These are phyloP conservation scores for Gymnodraco acuticeps DNA, from an alignment of 2,797 vertebrate genomes.

Conservation along the genomic window DNA sequence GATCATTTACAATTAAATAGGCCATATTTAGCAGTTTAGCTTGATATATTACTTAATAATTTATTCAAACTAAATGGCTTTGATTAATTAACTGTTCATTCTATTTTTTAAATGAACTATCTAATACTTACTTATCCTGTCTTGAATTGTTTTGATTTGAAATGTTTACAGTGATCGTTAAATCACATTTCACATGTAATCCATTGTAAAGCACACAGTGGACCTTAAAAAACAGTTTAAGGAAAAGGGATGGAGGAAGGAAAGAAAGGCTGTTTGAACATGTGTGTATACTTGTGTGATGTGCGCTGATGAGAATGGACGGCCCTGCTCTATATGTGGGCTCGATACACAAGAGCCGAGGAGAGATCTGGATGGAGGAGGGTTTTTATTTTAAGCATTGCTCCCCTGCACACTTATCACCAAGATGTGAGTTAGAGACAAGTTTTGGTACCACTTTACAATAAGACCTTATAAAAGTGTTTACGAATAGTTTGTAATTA, in stretches of 20 bases:
- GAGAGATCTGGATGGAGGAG: constrained; percentile 36
- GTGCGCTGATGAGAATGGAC: constrained; percentile 19
- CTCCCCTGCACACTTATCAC: constrained; percentile 55
- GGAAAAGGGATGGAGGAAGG: constrained; percentile 10
- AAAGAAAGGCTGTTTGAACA: background rate
- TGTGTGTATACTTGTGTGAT: constrained; percentile 1
- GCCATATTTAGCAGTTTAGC: too few species aligned
- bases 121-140: too few species aligned
- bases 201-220: background rate
- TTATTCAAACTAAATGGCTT: background rate
- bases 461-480: too few species aligned
- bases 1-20: too few species aligned
- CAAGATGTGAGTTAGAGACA: constrained; percentile 61
- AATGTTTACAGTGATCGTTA: background rate
- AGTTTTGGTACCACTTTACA: background rate
- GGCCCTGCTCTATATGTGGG: constrained; percentile 52
- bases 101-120: too few species aligned
- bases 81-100: background rate
- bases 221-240: background rate
- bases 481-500: too few species aligned
- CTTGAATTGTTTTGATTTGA: too few species aligned
- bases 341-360: constrained; percentile 51
- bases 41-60: background rate
- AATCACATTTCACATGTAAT: background rate
- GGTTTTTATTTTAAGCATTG: constrained; percentile 72